Conservation (phyloP, 1,140 invertebrate genomes). For the Tetranychus cinnabarinus region DNA sequence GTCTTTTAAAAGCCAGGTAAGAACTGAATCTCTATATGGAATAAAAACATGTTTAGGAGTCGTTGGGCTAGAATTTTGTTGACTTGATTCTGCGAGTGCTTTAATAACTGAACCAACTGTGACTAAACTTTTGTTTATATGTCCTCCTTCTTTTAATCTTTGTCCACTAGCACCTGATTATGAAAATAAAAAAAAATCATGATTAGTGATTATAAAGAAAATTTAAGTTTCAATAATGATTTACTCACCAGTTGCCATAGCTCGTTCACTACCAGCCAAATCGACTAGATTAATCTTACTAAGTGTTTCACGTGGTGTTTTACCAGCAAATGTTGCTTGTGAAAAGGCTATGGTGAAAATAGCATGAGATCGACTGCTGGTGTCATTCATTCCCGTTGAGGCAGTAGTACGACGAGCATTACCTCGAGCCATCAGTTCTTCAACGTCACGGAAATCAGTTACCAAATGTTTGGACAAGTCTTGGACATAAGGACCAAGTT, state of each 20-base stretch:
- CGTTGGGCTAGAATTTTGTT: not conserved
- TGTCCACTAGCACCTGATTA: constrained; percentile 53
- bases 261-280: constrained; percentile 88
- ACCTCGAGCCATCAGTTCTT: constrained; percentile 31
- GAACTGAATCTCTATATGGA: constrained; percentile 87
- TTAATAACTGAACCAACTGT: constrained; percentile 94
- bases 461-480: constrained; percentile 82
- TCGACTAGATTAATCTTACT: constrained; percentile 80
- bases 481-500: constrained; percentile 94
- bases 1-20: constrained; percentile 95
- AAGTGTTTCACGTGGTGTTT: constrained; percentile 13
- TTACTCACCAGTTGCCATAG: constrained; percentile 34
- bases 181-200: constrained; percentile 23
- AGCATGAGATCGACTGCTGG: constrained; percentile 55
- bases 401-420: constrained; percentile 34
- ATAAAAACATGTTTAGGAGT: constrained; percentile 36
- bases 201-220: not conserved
- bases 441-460: constrained; percentile 30
- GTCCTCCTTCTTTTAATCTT: constrained; percentile 77
- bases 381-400: constrained; percentile 39
- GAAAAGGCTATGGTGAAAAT: constrained; percentile 25
- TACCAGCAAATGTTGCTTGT: constrained; percentile 24
- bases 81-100: constrained; percentile 73
- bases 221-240: too few relatives aligned
- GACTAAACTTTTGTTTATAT: constrained; percentile 91